Evolutionary conservation across 92 coral and sea anemone species (phyloP).

Genomic region (Metridium senile): DNA sequence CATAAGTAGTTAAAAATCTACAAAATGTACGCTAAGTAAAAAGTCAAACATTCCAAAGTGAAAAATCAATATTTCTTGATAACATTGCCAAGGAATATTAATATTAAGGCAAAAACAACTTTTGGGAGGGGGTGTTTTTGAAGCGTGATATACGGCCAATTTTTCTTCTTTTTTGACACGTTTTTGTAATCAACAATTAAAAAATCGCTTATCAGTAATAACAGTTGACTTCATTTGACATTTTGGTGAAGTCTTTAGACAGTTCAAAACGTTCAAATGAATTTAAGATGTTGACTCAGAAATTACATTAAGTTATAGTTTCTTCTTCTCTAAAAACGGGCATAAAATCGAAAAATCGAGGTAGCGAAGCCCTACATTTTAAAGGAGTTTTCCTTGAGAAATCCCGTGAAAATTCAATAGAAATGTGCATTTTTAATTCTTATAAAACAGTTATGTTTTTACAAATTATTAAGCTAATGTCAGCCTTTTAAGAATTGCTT

Average conservation of each 20-base stretch:
- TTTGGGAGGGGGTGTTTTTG: not conserved
- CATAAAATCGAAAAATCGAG: too few species aligned
- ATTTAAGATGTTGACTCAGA: not conserved
- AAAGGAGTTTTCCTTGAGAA: not conserved
- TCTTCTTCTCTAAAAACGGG: too few species aligned
- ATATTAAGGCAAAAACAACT: not conserved
- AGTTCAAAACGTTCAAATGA: not conserved
- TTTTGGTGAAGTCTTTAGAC: not conserved
- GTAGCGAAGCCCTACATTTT: too few species aligned
- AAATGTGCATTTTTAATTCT: not conserved
- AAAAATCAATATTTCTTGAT: too few species aligned
- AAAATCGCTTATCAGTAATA: constrained; percentile 3
- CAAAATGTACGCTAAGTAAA: not conserved
- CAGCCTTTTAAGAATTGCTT: too few species aligned
- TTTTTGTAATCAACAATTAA: constrained; percentile 4
- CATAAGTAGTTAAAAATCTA: not conserved
- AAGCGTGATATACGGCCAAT: not conserved
- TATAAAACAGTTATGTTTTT: not conserved
- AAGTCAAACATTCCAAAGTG: not conserved
- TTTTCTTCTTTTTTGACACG: constrained; percentile 10
- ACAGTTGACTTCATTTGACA: constrained; percentile 1
- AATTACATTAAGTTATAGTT: too few species aligned
- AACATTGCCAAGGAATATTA: not conserved
- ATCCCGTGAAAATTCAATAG: constrained; percentile 2
- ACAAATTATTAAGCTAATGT: not conserved